phyloP scores from a whole-genome alignment of 2,113 vertebrate genomes.

The Scophthalmus maximus region DNA sequence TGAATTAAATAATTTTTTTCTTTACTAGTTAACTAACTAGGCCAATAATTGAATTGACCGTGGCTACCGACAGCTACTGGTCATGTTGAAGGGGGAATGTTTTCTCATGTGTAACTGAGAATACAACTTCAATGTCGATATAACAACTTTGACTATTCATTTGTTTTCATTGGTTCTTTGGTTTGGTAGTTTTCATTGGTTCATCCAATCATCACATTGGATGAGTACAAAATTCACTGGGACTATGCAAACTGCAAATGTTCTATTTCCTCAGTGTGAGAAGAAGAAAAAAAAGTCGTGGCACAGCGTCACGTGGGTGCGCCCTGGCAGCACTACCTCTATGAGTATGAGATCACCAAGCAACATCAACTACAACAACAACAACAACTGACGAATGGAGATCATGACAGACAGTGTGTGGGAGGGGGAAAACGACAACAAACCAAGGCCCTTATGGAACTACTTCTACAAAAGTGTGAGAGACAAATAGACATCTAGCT shows the following conservation, averaged over 20 bases:
- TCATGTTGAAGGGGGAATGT: neutral
- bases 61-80: neutral
- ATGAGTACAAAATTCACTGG: too few relatives aligned
- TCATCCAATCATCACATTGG: too few relatives aligned
- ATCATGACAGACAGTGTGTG: slow-evolving; percentile 52
- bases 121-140: neutral
- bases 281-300: too few relatives aligned
- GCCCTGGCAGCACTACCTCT: neutral
- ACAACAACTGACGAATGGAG: slow-evolving; percentile 65
- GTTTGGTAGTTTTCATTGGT: too few relatives aligned
- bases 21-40: neutral
- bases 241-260: neutral
- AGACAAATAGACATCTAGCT: slow-evolving; percentile 71
- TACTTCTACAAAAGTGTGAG: slow-evolving; percentile 69
- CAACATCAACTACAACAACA: too few relatives aligned
- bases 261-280: neutral
- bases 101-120: neutral
- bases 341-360: slow-evolving; percentile 44
- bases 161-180: neutral
- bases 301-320: neutral
- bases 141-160: neutral
- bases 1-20: neutral
- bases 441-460: slow-evolving; percentile 81
- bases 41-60: neutral
- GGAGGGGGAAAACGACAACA: slow-evolving; percentile 28